Evolutionary conservation across 2,797 vertebrate species (phyloP), one percentile per base, ranked within the genome.

Genomic region (Cichlasoma orientale): DNA sequence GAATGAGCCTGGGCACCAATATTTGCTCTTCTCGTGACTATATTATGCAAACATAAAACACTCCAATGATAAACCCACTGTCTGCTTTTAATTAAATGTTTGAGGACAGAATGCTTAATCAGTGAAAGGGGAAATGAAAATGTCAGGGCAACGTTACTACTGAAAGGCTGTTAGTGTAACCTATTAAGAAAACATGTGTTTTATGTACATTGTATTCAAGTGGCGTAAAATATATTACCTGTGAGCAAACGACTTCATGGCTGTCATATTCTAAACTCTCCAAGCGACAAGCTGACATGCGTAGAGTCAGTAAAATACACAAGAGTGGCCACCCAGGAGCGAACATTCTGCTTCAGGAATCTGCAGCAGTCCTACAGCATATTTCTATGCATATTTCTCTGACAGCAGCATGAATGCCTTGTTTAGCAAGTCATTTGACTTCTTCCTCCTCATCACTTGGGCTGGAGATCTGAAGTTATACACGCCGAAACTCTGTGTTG

Each of bases 281-380:
- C 86, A 91, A 75, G 71, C 25, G 16, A 10, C 72, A 74, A 41
- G 75, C 47, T 7, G 85, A 41, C 19, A 21, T 21, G 9, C 0
- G 33, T 2, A 84, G 63, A 33, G 59, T 71, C 63, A 92, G 57
- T 56, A 91, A 75, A 55, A 91, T 1, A 10, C 75, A 82, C 56
- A 81, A 85, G 18, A 83, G 1, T 16, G 18, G 23, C 74, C 78
- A 82, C 82, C 68, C 79, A 21, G 5, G 19, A 14, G 11, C 50
- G 72, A 77, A 85, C 93, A 94, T 93, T 56, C 54, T 91, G 44
- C 63, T 29, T n/a, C 7, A 19, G 38, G 41, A 33, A 10, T n/a
- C 27, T 47, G 38, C 29, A 74, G 72, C 3, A 61, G 52, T 58
- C 25, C 54, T 83, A 82, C 18, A 29, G n/a, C 33, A 75, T 63